Evolutionary conservation across 35 echinoderm and acorn worm species (phyloP).

Genomic region (Apostichopus californicus): DNA sequence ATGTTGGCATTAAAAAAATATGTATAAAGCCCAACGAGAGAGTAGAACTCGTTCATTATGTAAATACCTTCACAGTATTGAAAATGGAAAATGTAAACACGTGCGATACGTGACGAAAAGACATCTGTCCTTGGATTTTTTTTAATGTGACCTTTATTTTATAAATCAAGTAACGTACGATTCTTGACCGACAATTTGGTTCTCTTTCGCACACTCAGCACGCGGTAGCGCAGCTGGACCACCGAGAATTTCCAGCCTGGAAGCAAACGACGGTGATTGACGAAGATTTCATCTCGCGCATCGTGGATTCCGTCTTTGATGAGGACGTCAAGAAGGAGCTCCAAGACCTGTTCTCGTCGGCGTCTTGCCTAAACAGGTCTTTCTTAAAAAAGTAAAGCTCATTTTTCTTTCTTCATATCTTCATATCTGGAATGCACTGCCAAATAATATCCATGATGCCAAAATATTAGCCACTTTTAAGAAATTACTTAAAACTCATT

Average conservation of each 20-base stretch:
- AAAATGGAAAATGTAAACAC: too few relatives aligned
- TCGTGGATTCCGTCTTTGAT: not conserved
- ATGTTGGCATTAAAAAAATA: too few relatives aligned
- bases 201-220: not conserved
- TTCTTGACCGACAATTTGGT: not conserved
- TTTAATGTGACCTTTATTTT: not conserved
- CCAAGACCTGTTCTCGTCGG: slow-evolving; percentile 71
- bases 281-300: slow-evolving; percentile 40
- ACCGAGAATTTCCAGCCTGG: slow-evolving; percentile 51
- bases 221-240: slow-evolving; percentile 40
- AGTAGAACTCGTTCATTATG: too few relatives aligned
- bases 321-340: slow-evolving; percentile 56
- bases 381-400: slow-evolving; percentile 79
- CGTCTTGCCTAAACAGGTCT: slow-evolving; percentile 83
- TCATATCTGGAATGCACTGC: too few relatives aligned
- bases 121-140: not conserved
- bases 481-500: too few relatives aligned
- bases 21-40: too few relatives aligned
- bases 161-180: too few relatives aligned
- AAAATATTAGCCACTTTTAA: too few relatives aligned
- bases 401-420: not conserved
- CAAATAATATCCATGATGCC: too few relatives aligned
- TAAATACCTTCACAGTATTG: too few relatives aligned
- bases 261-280: slow-evolving; percentile 56
- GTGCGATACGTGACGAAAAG: too few relatives aligned